Evolutionary conservation across 2,113 vertebrate genomes (phyloP), one percentile per base, ranked within the genome.

Genomic region (Indicator maculatus): DNA sequence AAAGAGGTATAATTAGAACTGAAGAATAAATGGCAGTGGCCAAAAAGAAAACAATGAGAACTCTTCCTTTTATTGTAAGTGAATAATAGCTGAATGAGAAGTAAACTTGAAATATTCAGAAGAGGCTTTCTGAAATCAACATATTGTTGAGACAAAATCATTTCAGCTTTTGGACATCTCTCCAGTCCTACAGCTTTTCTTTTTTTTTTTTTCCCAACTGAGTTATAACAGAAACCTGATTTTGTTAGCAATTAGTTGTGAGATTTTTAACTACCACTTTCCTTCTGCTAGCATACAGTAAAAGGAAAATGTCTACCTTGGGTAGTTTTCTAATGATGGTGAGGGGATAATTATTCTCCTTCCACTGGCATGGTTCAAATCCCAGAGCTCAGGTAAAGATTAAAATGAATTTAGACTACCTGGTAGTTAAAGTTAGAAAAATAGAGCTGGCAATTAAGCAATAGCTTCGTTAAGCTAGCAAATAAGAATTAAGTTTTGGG

Each of bases 231-330:
- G 65, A 96, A 96, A 94, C 14, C n/a, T 56, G 72, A 95, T 76
- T 94, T 69, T 93, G 71, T 72, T 86, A 96, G 96, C 77, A 87
- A 95, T 77, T 93, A 96, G 92, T 94, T 94, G 89, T 93, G 89
- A 93, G 84, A 93, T 96, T 97, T 97, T 97, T 96, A 97, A 97
- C 90, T 92, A 95, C 89, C 58, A 92, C 76, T 96, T 97, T 90
- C 83, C 31, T 95, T 87, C 93, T 60, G 66, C 88, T 97, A 97
- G 96, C 12, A 11, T 64, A 86, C 72, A 95, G 72, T 96, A 96
- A 96, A 97, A 97, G 88, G 58, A 88, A 97, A 97, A 96, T 92
- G 63, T 88, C 93, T 93, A 78, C 90, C 80, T 87, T 88, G 94
- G 80, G 67, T 74, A 88, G 80, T 79, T 95, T 95, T 87, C 93